A percentile compares a stretch with the other conserved stretches of the same genome.
Evolutionary conservation across 2,888 invertebrate genomes (phyloP).

Genomic region (Tipula lateralis): DNA sequence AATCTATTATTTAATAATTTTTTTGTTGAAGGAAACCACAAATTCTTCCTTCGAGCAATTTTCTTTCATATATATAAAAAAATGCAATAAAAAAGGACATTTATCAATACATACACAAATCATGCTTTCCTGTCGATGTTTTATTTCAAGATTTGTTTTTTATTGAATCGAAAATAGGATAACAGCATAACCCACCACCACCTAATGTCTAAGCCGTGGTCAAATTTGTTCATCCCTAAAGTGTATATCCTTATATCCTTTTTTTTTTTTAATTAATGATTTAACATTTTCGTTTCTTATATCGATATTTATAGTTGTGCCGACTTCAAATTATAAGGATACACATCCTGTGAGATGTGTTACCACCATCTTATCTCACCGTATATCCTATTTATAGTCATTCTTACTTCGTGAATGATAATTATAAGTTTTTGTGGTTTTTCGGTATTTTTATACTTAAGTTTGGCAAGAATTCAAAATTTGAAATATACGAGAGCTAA

Average conservation of each 20-base stretch:
- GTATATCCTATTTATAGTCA: not conserved
- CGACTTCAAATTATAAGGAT: not conserved
- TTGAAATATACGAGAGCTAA: not conserved
- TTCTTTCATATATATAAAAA: not conserved
- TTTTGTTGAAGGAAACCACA: not conserved
- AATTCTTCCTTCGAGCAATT: not conserved
- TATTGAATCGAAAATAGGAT: not conserved
- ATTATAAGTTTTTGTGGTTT: conserved; percentile 12
- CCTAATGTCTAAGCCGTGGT: not conserved
- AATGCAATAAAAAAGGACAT: conserved; percentile 1
- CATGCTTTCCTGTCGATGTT: no score
- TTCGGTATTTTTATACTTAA: not conserved
- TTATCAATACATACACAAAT: not conserved
- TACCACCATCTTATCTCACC: not conserved
- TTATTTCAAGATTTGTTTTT: not conserved
- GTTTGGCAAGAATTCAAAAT: not conserved
- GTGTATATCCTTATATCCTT: not conserved
- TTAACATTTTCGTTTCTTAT: not conserved
- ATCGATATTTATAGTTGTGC: not conserved
- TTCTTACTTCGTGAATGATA: not conserved
- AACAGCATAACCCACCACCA: not conserved
- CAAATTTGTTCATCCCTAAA: not conserved
- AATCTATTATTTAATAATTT: not conserved
- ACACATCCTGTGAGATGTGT: not conserved
- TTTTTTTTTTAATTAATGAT: conserved; percentile 12